phyloP scores from a whole-genome alignment of 2,113 vertebrate species.

The Echinops telfairi region DNA sequence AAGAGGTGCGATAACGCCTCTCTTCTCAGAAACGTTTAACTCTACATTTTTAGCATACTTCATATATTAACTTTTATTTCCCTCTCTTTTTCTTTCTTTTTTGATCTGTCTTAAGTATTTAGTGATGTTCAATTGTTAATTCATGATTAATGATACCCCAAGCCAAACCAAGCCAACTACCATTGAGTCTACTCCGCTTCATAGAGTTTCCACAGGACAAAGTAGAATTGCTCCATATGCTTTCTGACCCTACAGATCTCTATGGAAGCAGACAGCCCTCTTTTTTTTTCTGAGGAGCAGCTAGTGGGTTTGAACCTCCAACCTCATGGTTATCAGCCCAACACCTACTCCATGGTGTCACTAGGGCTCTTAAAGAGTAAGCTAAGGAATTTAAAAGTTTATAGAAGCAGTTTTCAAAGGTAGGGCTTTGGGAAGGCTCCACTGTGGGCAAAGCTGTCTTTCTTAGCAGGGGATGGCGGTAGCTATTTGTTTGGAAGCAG shows the following conservation, averaged over 20 bases:
- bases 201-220: too few species aligned
- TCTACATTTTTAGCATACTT: neutral
- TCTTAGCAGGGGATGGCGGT: neutral
- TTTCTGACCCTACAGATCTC: too few species aligned
- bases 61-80: neutral
- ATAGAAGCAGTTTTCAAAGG: neutral
- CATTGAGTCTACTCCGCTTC: too few species aligned
- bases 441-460: neutral
- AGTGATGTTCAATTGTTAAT: neutral
- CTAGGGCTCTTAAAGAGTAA: too few species aligned
- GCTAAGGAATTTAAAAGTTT: neutral
- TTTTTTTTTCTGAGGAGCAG: too few species aligned
- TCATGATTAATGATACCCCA: neutral
- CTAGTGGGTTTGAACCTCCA: too few species aligned
- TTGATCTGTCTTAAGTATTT: conserved; percentile 30
- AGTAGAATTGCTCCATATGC: too few species aligned
- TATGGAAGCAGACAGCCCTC: too few species aligned
- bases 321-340: too few species aligned
- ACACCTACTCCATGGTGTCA: too few species aligned
- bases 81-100: neutral
- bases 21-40: conserved; percentile 44
- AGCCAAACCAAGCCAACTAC: too few species aligned
- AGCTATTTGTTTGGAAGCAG: neutral
- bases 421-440: neutral
- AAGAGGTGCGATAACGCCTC: neutral